phyloP scores from a whole-genome alignment of 2,797 vertebrate species.

The Semotilus atromaculatus region DNA sequence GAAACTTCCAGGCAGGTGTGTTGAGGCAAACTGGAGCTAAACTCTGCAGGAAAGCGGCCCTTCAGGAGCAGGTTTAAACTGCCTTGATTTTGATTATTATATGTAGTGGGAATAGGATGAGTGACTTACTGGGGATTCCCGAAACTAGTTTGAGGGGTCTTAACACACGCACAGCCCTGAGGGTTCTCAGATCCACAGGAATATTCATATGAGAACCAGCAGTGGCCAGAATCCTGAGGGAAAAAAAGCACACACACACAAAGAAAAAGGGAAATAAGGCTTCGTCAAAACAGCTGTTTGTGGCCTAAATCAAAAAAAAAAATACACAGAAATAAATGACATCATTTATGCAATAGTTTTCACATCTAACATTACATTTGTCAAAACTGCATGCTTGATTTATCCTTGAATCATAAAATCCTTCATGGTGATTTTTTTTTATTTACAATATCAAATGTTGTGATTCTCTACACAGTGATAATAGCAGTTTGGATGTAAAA shows the following conservation, averaged over 20 bases:
- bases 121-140: constrained; percentile 95
- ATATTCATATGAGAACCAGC: constrained; percentile 99
- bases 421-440: not conserved
- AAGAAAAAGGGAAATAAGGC: not conserved
- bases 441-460: not conserved
- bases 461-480: not conserved
- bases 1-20: not conserved
- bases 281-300: not conserved
- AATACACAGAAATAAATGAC: too few species aligned
- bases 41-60: not conserved
- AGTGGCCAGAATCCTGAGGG: constrained; percentile 90
- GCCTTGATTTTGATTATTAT: not conserved
- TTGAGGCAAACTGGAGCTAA: not conserved
- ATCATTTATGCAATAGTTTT: too few species aligned
- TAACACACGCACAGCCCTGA: constrained; percentile 94
- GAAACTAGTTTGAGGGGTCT: constrained; percentile 97
- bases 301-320: not conserved
- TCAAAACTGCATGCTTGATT: not conserved
- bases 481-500: too few species aligned
- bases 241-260: constrained; percentile 29
- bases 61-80: not conserved
- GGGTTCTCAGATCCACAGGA: constrained; percentile 93
- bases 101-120: not conserved
- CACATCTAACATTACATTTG: not conserved
- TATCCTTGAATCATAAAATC: not conserved